These are phyloP conservation scores for Forbesichthys papilliferus DNA, from an alignment of 2,113 vertebrate genomes.

Conservation along the genomic window DNA sequence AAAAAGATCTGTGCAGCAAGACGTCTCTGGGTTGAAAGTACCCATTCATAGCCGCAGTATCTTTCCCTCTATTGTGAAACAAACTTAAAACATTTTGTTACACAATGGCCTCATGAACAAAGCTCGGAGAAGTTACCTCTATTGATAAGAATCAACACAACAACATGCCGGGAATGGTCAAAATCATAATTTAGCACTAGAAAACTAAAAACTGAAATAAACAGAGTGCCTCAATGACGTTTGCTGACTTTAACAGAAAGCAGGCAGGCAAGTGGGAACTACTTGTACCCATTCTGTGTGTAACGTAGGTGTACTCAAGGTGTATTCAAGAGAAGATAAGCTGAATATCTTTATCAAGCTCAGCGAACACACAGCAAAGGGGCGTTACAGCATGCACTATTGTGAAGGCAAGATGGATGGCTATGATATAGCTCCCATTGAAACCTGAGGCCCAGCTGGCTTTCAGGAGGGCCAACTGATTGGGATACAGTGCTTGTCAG, in stretches of 20 bases:
- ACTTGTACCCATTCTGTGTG: slow-evolving; percentile 9
- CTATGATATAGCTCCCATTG: not conserved
- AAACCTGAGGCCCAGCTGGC: not conserved
- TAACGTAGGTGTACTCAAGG: not conserved
- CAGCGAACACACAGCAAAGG: slow-evolving; percentile 20
- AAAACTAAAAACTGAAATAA: not conserved
- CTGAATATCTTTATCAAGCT: slow-evolving; percentile 20
- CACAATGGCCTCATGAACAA: slow-evolving; percentile 42
- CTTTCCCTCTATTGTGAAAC: slow-evolving; percentile 46
- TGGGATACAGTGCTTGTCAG: too few species aligned
- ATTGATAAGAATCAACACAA: too few species aligned
- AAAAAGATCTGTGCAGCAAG: slow-evolving; percentile 20
- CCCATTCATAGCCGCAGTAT: slow-evolving; percentile 13
- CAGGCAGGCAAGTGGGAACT: not conserved
- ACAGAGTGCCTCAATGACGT: not conserved
- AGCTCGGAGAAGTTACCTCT: not conserved
- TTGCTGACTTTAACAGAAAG: not conserved
- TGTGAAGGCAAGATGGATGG: slow-evolving; percentile 29
- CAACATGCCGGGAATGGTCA: not conserved
- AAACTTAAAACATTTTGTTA: slow-evolving; percentile 26
- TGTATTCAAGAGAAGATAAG: slow-evolving; percentile 22
- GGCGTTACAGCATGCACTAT: not conserved
- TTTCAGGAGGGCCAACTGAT: too few species aligned
- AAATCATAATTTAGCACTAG: too few species aligned
- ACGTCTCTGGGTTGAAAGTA: slow-evolving; percentile 42